Evolutionary conservation across 1,140 invertebrate species (phyloP).

Genomic region (Scylla paramamosain): DNA sequence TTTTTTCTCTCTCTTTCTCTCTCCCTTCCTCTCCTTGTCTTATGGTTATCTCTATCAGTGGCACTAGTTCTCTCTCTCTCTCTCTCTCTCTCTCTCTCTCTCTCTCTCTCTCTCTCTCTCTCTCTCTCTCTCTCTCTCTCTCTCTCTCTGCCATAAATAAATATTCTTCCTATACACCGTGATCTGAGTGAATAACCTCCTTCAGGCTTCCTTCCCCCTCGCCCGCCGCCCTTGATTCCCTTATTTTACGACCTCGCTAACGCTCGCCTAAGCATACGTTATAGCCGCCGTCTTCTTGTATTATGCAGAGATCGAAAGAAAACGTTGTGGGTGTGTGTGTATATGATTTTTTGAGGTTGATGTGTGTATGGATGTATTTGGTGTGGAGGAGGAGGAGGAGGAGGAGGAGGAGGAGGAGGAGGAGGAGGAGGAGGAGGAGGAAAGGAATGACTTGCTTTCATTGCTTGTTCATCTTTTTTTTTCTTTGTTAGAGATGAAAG

Average conservation of each 20-base stretch:
- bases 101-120: conserved; percentile 44
- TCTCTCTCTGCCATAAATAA: neutral
- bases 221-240: neutral
- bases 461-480: neutral
- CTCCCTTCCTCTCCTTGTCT: neutral
- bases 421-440: neutral
- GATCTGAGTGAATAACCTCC: neutral
- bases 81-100: neutral
- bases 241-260: neutral
- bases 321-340: neutral
- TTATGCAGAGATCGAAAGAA: neutral
- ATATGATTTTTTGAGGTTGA: neutral
- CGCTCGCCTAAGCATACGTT: neutral
- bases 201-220: neutral
- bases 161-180: neutral
- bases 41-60: neutral
- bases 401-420: neutral
- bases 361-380: neutral
- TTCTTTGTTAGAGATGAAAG: neutral
- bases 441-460: neutral
- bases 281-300: neutral
- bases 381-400: neutral
- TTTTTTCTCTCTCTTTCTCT: neutral
- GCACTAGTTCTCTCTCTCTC: neutral
- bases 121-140: neutral